A percentile compares a stretch with the other conserved stretches of the same genome.
phyloP scores from a whole-genome alignment of 2,888 invertebrate species.

The Acleris cristana region DNA sequence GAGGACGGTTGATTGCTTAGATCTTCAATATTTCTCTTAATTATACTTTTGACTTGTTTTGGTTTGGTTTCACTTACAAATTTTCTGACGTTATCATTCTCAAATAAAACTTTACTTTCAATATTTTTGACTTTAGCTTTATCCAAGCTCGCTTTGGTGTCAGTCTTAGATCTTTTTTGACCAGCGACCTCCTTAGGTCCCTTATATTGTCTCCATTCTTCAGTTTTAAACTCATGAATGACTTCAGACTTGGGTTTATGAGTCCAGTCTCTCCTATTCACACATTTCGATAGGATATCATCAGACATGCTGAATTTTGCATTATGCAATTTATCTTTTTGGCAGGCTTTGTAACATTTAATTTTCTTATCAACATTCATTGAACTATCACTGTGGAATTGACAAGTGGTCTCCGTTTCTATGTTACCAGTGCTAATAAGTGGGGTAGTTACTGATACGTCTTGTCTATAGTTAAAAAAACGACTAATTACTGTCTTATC shows the following conservation, averaged over 20 bases:
- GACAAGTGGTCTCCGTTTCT: constrained; percentile 65
- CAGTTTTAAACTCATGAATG: constrained; percentile 45
- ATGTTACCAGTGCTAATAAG: constrained; percentile 67
- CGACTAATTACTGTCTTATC: constrained; percentile 57
- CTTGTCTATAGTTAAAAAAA: constrained; percentile 66
- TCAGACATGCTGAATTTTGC: constrained; percentile 67
- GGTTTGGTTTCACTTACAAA: constrained; percentile 19
- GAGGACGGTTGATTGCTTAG: constrained; percentile 43
- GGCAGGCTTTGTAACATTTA: constrained; percentile 71
- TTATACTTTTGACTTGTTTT: constrained; percentile 37
- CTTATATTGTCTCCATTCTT: constrained; percentile 32
- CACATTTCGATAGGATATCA: constrained; percentile 72
- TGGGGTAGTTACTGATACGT: constrained; percentile 71
- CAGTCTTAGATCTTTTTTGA: constrained; percentile 4
- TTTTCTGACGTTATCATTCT: constrained; percentile 45
- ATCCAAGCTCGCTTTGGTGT: constrained; percentile 34
- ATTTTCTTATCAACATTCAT: constrained; percentile 63
- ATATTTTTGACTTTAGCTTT: constrained; percentile 44
- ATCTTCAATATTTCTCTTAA: constrained; percentile 34
- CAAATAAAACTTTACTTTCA: constrained; percentile 37
- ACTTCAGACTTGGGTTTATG: constrained; percentile 44
- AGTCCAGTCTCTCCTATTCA: constrained; percentile 70
- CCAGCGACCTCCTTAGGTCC: not conserved
- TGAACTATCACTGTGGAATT: constrained; percentile 63
- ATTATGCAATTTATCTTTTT: constrained; percentile 57